A percentile compares a stretch with the other conserved stretches of the same genome.
Conservation (phyloP, 2,113 vertebrate genomes). For the Silurus glanis region DNA sequence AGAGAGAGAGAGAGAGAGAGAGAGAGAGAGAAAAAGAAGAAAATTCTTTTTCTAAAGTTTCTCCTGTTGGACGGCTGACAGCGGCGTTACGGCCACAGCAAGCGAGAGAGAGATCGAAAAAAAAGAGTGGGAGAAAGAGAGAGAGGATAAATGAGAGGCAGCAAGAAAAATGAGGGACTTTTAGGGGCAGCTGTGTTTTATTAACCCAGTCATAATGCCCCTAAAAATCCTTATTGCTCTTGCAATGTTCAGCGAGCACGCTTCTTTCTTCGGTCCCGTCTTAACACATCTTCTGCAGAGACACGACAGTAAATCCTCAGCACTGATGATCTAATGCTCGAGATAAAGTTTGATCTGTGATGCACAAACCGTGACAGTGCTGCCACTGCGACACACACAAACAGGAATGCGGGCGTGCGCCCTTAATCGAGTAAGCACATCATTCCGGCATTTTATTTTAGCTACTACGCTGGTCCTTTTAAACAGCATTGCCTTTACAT, state of each 20-base stretch:
- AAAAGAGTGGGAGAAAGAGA: conserved; percentile 2
- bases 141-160: conserved; percentile 73
- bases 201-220: conserved; percentile 99
- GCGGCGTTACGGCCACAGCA: conserved; percentile 20
- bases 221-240: conserved; percentile 99
- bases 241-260: conserved; percentile 88
- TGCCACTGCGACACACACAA: neutral
- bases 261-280: conserved; percentile 44
- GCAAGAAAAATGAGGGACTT: conserved; percentile 99
- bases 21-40: conserved; percentile 21
- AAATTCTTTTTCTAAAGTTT: conserved; percentile 46
- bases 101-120: conserved; percentile 13
- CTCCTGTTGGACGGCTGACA: conserved; percentile 37
- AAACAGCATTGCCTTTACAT: neutral
- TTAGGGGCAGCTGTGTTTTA: conserved; percentile 99
- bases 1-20: neutral
- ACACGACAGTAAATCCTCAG: neutral
- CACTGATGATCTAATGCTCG: neutral
- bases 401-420: neutral
- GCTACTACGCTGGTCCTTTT: neutral
- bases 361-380: neutral
- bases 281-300: conserved; percentile 16
- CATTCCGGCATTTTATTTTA: neutral
- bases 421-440: no score
- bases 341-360: neutral